Evolutionary conservation across 2,113 vertebrate species (phyloP), one percentile per base, ranked within the genome.

Genomic region (Lonchura striata): DNA sequence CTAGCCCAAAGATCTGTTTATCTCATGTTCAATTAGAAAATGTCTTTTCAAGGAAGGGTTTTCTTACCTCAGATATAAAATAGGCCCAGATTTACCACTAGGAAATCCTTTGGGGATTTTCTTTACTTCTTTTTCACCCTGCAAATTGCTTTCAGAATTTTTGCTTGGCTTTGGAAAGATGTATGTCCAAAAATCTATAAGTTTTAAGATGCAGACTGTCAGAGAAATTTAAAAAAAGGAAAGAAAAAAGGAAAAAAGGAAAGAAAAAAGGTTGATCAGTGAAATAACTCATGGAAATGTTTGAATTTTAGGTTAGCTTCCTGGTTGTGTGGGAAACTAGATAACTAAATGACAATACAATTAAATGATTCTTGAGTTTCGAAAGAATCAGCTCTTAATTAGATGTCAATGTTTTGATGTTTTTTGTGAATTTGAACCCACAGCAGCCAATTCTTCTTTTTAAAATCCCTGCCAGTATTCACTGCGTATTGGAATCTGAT

Each of bases 191-290:
- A 95, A 74, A 46, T 25, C 22, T 18, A 9, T 33, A 15, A 8
- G 4, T 5, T 83, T 68, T 64, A 70, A 49, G 12, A 28, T 25
- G 44, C 1, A 6, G 4, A 28, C 13, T 64, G 5, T 31, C 3
- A n/a, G 19, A 25, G 4, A 24, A 10, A n/a, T 47, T 8, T 2
- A 4, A 11, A 19, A 60, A 18, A 19, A 18, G 3, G 3, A 10
- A 14, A 21, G 2, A 4, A 27, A 44, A 35, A 9, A 52, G 11
- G 11, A 5, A 31, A 41, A 13, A 10, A 10, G 18, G 16, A 10
- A 4, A 6, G 3, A 8, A 13, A 7, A 56, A 7, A 0, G 0
- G 1, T 7, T 10, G 5, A 56, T 60, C 5, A 27, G 44, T 44
- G 24, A 76, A 90, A 60, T 23, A 49, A 33, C 11, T 80, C 3